phyloP scores from a whole-genome alignment of 2,113 vertebrate genomes.

The Elephantulus edwardii region DNA sequence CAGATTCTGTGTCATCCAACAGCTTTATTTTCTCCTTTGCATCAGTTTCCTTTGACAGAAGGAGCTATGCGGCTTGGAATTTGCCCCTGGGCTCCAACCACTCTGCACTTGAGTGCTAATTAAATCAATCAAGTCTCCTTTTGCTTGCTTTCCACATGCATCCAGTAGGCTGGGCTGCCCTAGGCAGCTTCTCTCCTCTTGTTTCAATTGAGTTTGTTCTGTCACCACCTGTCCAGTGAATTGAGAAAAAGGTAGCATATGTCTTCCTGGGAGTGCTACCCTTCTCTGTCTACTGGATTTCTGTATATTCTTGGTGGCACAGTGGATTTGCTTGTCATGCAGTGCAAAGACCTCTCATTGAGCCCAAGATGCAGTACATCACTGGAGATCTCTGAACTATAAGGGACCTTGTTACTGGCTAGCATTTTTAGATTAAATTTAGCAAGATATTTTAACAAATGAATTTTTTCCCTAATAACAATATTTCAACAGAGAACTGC shows the following conservation, averaged over 20 bases:
- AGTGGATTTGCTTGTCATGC: not conserved
- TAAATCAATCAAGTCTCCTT: conserved; percentile 72
- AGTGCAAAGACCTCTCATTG: not conserved
- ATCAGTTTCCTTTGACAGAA: conserved; percentile 43
- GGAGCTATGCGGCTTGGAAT: conserved; percentile 11
- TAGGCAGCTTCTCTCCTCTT: conserved; percentile 52
- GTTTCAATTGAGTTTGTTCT: conserved; percentile 66
- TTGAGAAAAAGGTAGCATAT: conserved; percentile 9
- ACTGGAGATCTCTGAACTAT: not conserved
- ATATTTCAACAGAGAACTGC: too few species aligned
- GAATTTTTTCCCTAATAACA: not conserved
- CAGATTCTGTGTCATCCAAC: not conserved
- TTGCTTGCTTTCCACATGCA: conserved; percentile 43
- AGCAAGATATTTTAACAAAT: not conserved
- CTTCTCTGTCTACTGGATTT: not conserved
- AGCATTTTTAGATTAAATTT: not conserved
- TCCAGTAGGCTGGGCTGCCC: conserved; percentile 46
- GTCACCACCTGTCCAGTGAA: conserved; percentile 47
- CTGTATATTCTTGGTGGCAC: not conserved
- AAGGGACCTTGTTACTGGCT: not conserved
- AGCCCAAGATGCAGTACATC: accelerated
- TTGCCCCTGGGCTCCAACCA: conserved; percentile 50
- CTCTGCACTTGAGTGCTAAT: conserved; percentile 68
- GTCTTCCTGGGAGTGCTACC: not conserved
- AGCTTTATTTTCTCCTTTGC: not conserved